Base-by-base conservation (phyloP, 2,113 vertebrate species). In the Seriola rivoliana region DNA sequence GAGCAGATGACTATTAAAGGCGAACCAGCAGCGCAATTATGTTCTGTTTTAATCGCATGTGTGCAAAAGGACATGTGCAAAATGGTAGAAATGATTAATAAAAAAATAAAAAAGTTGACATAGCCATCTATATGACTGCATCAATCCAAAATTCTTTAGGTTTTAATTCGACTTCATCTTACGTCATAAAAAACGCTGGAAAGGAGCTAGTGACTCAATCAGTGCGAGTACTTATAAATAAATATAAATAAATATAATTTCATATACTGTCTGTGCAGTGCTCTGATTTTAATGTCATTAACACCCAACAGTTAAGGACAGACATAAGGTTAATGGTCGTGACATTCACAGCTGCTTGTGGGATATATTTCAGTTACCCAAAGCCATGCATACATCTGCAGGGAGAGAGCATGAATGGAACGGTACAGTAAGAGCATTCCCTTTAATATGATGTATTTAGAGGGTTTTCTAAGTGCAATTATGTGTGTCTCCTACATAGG, bases 361-460 rank as follows among this genome's bases (percentile, higher is more conserved):
- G 4, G 59, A 16, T 25, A 65, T 59, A 36, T 72, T 50, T n/a
- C 21, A 44, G 17, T 64, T 21, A 25, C 14, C 5, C 12, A 25
- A 29, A 57, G 7, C 36, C 19, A 23, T 66, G 62, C 19, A 59
- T 65, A 6, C 38, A 17, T 80, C 19, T 57, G 38, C 46, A 29
- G 17, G 12, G 23, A 25, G 21, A 3, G 11, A 44, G 8, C 19
- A 32, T 21, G 14, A 70, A 38, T 10, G 6, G 17, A 8, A 48
- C 9, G 34, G 23, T 11, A 3, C 44, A 4, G 23, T 19, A 6
- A 0, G 12, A 69, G 42, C 29, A 8, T 13, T 44, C 23, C n/a
- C 17, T 71, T 66, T 82, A n/a, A 78, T 75, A 23, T 64, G 50
- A 59, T 38, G 25, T n/a, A 81, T 73, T 17, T 32, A 4, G 11